Percentiles rank a stretch among this genome's conserved stretches.
Conservation (phyloP, 2,888 invertebrate genomes). For the Agrochola lota region DNA sequence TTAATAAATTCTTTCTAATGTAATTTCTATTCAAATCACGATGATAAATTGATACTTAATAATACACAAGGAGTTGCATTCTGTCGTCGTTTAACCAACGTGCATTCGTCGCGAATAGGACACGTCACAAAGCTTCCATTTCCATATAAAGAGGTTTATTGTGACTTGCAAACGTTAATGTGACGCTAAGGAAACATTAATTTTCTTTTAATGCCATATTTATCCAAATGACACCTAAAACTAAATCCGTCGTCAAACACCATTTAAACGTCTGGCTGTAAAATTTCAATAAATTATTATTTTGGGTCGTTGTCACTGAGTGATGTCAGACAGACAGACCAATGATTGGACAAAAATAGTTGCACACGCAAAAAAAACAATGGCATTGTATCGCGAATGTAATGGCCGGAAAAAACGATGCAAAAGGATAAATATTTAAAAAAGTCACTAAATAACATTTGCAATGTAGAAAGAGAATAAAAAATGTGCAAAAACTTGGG, state of each 20-base stretch:
- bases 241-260: conserved; percentile 27
- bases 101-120: conserved; percentile 39
- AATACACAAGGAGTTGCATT: conserved; percentile 35
- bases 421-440: conserved; percentile 74
- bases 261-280: conserved; percentile 64
- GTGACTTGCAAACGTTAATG: conserved; percentile 15
- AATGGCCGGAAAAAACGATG: conserved; percentile 76
- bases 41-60: conserved; percentile 13
- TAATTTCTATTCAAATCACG: conserved; percentile 22
- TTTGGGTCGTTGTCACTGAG: conserved; percentile 86
- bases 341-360: conserved; percentile 79
- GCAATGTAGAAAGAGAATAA: conserved; percentile 68
- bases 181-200: conserved; percentile 31
- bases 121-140: conserved; percentile 24
- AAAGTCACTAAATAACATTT: conserved; percentile 72
- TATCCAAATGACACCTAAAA: conserved; percentile 31
- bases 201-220: conserved; percentile 32
- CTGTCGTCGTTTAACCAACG: background rate
- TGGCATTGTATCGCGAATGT: conserved; percentile 79
- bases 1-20: conserved; percentile 10
- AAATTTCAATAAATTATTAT: conserved; percentile 85
- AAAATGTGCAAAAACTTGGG: conserved; percentile 72
- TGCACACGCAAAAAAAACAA: conserved; percentile 77
- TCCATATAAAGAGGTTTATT: conserved; percentile 30
- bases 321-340: conserved; percentile 84